phyloP scores from a whole-genome alignment of 2,113 vertebrate species.

The Scytalopus superciliaris region DNA sequence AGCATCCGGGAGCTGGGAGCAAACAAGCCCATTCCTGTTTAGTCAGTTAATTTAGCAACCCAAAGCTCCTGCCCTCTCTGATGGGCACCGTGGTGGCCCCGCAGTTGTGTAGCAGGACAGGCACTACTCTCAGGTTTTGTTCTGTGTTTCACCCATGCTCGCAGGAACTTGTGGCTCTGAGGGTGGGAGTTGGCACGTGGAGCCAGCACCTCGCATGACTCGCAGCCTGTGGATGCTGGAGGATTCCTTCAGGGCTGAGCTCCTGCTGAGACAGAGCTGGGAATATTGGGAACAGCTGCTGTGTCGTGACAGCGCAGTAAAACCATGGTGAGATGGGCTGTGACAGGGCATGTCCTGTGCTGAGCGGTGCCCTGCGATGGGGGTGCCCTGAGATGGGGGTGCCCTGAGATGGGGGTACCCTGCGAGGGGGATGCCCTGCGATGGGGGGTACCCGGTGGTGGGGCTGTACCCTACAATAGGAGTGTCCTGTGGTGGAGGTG shows the following conservation, averaged over 20 bases:
- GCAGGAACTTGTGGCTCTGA: not conserved
- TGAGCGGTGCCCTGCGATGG: not conserved
- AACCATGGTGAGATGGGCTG: too few species aligned
- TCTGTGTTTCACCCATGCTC: fast-evolving
- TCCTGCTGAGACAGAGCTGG: not conserved
- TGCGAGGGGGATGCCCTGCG: not conserved
- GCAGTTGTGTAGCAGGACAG: not conserved
- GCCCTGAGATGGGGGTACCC: too few species aligned
- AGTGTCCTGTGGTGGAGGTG: too few species aligned
- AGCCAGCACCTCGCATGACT: not conserved
- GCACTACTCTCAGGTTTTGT: not conserved
- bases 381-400: not conserved
- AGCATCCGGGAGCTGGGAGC: not conserved
- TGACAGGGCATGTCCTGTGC: not conserved
- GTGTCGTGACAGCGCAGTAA: fast-evolving
- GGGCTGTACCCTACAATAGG: too few species aligned
- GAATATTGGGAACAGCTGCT: not conserved
- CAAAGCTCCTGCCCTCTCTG: not conserved
- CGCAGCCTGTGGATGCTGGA: fast-evolving
- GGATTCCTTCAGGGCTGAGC: not conserved
- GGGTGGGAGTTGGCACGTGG: not conserved
- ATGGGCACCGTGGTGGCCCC: not conserved
- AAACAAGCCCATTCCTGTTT: not conserved
- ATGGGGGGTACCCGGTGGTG: not conserved
- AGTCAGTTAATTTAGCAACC: not conserved